Evolutionary conservation across 2,888 invertebrate species (phyloP).

Genomic region (Acronicta aceris): DNA sequence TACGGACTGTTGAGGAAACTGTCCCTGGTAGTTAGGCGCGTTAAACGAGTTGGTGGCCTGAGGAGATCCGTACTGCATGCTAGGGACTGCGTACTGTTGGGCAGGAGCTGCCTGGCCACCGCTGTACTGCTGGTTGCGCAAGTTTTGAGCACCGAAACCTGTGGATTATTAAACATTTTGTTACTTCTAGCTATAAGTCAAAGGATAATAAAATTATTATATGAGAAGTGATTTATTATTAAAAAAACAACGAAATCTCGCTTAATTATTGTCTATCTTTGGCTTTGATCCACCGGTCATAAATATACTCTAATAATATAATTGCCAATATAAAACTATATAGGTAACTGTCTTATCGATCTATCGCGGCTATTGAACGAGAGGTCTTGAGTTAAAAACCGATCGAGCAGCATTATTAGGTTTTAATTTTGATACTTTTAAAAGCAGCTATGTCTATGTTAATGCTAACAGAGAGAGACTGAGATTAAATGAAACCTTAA

Average conservation of each 20-base stretch:
- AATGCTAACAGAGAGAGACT: too few relatives aligned
- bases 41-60: slow-evolving; percentile 19
- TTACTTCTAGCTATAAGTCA: too few relatives aligned
- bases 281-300: background rate
- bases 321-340: background rate
- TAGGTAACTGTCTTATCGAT: background rate
- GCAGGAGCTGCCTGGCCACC: slow-evolving; percentile 1
- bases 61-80: slow-evolving; percentile 58
- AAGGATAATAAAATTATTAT: background rate
- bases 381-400: too few relatives aligned
- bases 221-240: background rate
- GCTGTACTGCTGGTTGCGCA: slow-evolving; percentile 28
- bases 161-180: background rate
- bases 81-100: slow-evolving; percentile 43
- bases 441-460: too few relatives aligned
- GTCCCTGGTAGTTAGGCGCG: slow-evolving; percentile 15
- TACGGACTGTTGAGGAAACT: slow-evolving; percentile 57
- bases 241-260: background rate
- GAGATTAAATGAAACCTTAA: too few relatives aligned
- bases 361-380: too few relatives aligned
- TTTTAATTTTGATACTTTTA: too few relatives aligned
- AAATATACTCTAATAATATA: background rate
- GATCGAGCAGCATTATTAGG: too few relatives aligned
- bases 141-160: slow-evolving; percentile 56
- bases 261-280: background rate